Base-by-base conservation (phyloP, 2,797 vertebrate genomes). In the Danio albolineatus region DNA sequence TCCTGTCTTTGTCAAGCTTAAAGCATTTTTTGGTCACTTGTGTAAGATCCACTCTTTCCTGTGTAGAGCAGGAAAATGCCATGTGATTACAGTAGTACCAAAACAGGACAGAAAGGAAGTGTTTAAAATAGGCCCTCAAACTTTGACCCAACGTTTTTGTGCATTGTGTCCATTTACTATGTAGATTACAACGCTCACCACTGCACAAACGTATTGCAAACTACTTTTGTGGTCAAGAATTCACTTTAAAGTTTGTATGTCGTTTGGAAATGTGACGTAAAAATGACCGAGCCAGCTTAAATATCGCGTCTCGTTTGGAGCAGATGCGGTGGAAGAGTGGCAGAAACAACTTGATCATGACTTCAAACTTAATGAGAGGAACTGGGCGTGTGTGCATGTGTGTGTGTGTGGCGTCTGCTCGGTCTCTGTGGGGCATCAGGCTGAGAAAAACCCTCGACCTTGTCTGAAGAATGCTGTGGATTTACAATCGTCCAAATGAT, bases 11-110 rank as follows among this genome's bases (percentile, higher is more conserved):
- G 93, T 94, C 89, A 91, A 89, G 76, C 88, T 65, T 87, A 90
- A 90, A 91, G 91, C 86, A 90, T 82, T 83, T 88, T 85, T 83
- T 75, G 57, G 73, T 83, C 83, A 85, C 90, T 93, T 91, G 93
- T 94, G 92, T 93, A 91, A 93, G 92, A 93, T 93, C 92, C 91
- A 91, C 92, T 93, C 88, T 90, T 95, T 95, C 94, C 93, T 95
- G 94, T 93, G 91, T 90, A 91, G 89, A 87, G 75, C 90, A 90
- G 90, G 90, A 91, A 90, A 92, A 91, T 86, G 87, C 89, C 87
- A 90, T 85, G 87, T 82, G 54, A 90, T 93, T 91, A 93, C 92
- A 94, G 93, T 93, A 89, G 91, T 87, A 87, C 87, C 88, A 88
- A 93, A 93, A 93, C 91, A 91, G 91, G 92, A 93, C 92, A 91